Base-by-base conservation (phyloP, 2,797 vertebrate species). In the Telmatherina bonti region DNA sequence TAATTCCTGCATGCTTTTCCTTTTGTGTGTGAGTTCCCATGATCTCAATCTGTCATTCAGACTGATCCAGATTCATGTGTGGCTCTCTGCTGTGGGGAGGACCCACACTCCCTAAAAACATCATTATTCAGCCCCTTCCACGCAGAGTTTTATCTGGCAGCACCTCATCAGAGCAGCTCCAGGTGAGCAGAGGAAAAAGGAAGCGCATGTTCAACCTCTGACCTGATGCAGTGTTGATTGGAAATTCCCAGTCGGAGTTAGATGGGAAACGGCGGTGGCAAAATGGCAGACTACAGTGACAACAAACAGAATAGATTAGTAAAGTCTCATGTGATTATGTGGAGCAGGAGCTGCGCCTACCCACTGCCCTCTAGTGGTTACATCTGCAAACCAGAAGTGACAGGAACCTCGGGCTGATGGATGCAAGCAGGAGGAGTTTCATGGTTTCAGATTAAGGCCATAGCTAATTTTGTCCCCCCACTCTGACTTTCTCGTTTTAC, bases 21-120 rank as follows among this genome's bases (percentile, higher is more conserved):
- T 63, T 84, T 84, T 81, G 81, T 86, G 58, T 78, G 75, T 64
- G 70, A 87, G 38, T 86, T 89, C 89, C 74, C 62, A 76, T 87
- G 87, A 89, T 90, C 91, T 87, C 79, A 90, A 90, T 88, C 89
- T 84, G 90, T 90, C 91, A 90, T 60, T 91, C 86, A 84, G 65
- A 20, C n/a, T 57, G 69, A 59, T 70, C 55, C 10, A 0, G 75
- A 54, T 72, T 16, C 22, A 35, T 30, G 63, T 52, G 67, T 35
- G 7, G 70, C 81, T 81, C 81, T 77, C 70, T 54, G 86, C 13
- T 1, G 84, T 69, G 38, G 82, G 86, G 86, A 88, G 72, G 82
- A 38, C 64, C 33, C 0, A 1, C 66, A 67, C 72, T 83, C 81
- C 74, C 77, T 68, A 27, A 78, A 90, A 86, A 82, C 85, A 81